A percentile compares a stretch with the other conserved stretches of the same genome.
These are phyloP conservation scores for Pteromalus puparum DNA, from an alignment of 1,140 invertebrate genomes.

Conservation along the genomic window DNA sequence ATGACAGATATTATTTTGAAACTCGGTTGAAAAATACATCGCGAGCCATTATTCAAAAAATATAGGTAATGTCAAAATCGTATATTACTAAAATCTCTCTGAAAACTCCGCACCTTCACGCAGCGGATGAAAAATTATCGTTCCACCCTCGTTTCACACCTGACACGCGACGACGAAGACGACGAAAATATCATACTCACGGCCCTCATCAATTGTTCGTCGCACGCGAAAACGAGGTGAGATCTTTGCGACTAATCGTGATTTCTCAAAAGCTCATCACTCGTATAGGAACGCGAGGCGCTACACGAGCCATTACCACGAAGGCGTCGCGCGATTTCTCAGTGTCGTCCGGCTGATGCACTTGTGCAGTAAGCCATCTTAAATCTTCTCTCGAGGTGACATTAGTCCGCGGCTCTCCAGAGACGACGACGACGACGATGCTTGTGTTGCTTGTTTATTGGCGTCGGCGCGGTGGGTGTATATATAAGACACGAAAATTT, in stretches of 20 bases:
- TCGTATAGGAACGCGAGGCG: neutral
- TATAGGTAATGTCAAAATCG: too few relatives aligned
- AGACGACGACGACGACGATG: neutral
- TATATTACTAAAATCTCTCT: too few relatives aligned
- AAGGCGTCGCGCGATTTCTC: conserved; percentile 35
- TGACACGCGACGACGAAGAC: too few relatives aligned
- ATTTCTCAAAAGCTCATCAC: neutral
- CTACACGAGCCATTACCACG: conserved; percentile 5
- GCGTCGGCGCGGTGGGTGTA: neutral
- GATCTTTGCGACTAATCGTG: neutral
- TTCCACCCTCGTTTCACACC: too few relatives aligned
- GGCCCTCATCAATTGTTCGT: conserved; percentile 11
- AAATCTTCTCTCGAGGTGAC: conserved; percentile 12
- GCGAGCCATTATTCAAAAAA: too few relatives aligned
- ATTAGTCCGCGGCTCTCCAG: neutral
- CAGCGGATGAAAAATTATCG: too few relatives aligned
- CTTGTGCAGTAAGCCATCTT: conserved; percentile 2
- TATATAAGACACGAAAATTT: neutral
- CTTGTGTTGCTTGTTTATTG: neutral
- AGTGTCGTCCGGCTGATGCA: conserved; percentile 22
- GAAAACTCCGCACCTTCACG: too few relatives aligned
- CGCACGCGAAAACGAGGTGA: too few relatives aligned
- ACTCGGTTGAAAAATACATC: too few relatives aligned
- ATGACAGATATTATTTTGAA: neutral
- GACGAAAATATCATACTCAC: neutral